Evolutionary conservation across 1,140 invertebrate species (phyloP).

Genomic region (Neodiprion lecontei): DNA sequence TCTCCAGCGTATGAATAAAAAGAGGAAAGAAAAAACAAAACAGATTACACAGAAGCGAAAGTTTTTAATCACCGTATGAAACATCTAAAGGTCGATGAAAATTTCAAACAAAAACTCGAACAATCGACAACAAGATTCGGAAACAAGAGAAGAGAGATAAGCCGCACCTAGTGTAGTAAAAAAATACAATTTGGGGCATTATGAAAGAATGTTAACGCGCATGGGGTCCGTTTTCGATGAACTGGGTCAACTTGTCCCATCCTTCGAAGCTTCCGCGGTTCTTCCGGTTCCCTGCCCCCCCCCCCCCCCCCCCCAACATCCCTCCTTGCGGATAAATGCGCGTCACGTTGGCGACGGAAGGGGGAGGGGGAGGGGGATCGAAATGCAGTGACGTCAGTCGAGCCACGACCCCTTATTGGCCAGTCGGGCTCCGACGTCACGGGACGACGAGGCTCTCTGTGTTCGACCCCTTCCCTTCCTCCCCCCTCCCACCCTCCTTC

Average conservation of each 20-base stretch:
- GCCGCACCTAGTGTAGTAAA: no score
- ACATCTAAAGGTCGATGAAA: no score
- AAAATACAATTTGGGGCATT: no score
- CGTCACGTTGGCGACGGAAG: slow-evolving; percentile 43
- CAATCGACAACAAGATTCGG: no score
- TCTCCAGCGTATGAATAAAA: no score
- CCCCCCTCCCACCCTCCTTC: neutral
- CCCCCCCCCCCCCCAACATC: slow-evolving; percentile 23
- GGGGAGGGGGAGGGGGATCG: neutral
- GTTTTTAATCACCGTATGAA: no score
- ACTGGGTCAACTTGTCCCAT: slow-evolving; percentile 55
- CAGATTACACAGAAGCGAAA: no score
- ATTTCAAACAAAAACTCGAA: no score
- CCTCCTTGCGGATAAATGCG: slow-evolving; percentile 41
- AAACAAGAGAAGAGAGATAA: no score
- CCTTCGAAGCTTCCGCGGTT: slow-evolving; percentile 27
- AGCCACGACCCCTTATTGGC: slow-evolving; percentile 52
- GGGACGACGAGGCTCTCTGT: slow-evolving; percentile 13
- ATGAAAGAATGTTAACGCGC: no score
- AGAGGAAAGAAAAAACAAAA: no score
- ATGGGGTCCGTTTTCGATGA: slow-evolving; percentile 29
- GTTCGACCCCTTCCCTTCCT: neutral
- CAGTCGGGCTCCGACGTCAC: slow-evolving; percentile 52
- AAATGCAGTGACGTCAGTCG: slow-evolving; percentile 55
- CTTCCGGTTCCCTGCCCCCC: neutral